Evolutionary conservation across 2,113 vertebrate species (phyloP).

Genomic region (Hemiprocne comata): DNA sequence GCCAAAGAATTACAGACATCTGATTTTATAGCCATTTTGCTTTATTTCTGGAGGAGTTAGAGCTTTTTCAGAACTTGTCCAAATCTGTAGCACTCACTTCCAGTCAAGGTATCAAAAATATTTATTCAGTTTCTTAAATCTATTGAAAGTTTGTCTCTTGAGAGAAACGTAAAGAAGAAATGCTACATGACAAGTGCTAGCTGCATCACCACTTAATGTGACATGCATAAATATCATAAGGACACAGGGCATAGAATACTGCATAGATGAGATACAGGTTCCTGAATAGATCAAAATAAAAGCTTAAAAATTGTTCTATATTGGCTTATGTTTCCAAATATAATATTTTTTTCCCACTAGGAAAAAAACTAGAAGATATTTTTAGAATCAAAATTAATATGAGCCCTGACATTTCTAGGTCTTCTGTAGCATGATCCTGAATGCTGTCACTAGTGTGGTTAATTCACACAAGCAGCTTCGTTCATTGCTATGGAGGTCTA

Average conservation of each 20-base stretch:
- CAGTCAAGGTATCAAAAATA: background rate
- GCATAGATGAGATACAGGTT: background rate
- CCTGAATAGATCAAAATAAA: background rate
- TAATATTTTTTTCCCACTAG: background rate
- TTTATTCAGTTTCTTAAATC: background rate
- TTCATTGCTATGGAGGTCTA: background rate
- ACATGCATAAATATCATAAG: background rate
- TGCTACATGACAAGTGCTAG: background rate
- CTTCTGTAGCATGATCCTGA: background rate
- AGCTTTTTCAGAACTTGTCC: background rate
- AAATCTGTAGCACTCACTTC: background rate
- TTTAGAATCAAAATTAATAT: background rate
- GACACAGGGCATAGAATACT: background rate
- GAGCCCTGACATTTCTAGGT: background rate
- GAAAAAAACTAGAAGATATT: background rate
- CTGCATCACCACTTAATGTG: background rate
- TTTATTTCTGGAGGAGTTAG: background rate
- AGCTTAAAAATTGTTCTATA: background rate
- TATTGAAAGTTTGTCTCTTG: background rate
- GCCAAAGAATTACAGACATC: background rate
- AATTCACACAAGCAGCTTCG: background rate
- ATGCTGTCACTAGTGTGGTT: background rate
- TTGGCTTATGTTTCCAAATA: background rate
- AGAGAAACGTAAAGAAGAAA: background rate
- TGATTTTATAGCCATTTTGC: background rate